Conservation (phyloP, 2,113 vertebrate genomes). For the Coracopsis vasa region DNA sequence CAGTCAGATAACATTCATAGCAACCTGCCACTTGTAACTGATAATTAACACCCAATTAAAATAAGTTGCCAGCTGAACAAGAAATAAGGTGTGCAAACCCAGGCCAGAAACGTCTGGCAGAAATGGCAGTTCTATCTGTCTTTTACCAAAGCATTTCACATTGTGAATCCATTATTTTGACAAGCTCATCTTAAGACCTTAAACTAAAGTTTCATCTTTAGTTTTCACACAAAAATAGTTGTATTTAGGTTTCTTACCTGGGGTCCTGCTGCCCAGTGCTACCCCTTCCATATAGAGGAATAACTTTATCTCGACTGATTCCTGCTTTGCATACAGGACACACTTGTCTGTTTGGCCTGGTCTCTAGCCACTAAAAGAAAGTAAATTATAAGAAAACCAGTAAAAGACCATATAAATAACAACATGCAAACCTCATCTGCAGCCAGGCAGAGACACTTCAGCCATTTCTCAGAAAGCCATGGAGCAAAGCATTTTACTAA, state of each 20-base stretch:
- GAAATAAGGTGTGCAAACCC: background rate
- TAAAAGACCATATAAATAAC: background rate
- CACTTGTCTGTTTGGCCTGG: constrained; percentile 95
- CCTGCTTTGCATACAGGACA: constrained; percentile 99
- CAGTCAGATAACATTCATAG: background rate
- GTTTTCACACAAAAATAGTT: background rate
- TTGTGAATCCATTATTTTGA: background rate
- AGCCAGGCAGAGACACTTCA: background rate
- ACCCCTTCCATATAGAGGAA: constrained; percentile 94
- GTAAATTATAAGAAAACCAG: background rate
- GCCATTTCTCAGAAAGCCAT: background rate
- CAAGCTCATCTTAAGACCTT: background rate
- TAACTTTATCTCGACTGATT: constrained; percentile 97
- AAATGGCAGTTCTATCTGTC: background rate
- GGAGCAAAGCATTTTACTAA: background rate
- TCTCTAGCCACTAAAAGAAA: constrained; percentile 91
- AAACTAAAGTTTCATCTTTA: background rate
- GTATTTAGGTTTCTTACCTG: constrained; percentile 76
- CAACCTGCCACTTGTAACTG: background rate
- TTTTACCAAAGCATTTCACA: background rate
- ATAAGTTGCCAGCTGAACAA: background rate
- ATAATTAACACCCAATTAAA: background rate
- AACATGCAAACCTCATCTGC: background rate
- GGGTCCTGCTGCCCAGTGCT: constrained; percentile 97
- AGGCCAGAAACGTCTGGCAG: background rate